Base-by-base conservation (phyloP, 2,888 invertebrate species). In the Apodemia hepburni region DNA sequence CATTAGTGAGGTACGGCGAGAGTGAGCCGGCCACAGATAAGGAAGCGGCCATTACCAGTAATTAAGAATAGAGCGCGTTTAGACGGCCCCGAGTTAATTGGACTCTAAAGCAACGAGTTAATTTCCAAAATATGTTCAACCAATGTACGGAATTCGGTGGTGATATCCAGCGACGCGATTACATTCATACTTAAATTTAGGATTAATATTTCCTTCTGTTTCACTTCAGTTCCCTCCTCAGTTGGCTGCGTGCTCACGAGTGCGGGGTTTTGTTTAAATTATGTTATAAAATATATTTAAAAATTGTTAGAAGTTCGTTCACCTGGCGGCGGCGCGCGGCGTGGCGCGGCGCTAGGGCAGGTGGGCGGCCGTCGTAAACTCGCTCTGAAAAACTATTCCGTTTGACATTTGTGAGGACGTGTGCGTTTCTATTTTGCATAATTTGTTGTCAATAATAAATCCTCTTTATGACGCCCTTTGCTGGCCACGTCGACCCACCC, bases 201-300 rank as follows among this genome's bases (percentile, higher is more conserved):
- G 54, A 57, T 57, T 57, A 57, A 57, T 57, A 57, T 57, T 57
- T 57, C 54, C 54, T 57, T n/a, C 54, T 57, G 54, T 57, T 29
- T 57, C 54, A 57, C 54, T 57, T 57, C 54, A 57, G 54, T 57
- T 57, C 5, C 54, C 54, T 57, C 29, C 54, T 12, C 54, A 57
- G 54, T 57, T 57, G 54, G 54, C 54, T 57, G 54, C 54, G 54
- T 15, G 54, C 15, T 15, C 54, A 29, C 29, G 18, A 54, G 54
- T 54, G 54, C 61, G 62, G 61, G 66, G 68, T 67, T 67, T 70
- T 66, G 70, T 70, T 70, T 70, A 69, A 70, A 70, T 70, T 68
- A 68, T 61, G 59, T 65, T 69, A 64, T 69, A 68, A 68, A 69
- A 67, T 69, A 66, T 69, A 69, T 62, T 68, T 67, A 64, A 65